phyloP scores from a whole-genome alignment of 2,113 vertebrate genomes.

The Bubo scandiacus region DNA sequence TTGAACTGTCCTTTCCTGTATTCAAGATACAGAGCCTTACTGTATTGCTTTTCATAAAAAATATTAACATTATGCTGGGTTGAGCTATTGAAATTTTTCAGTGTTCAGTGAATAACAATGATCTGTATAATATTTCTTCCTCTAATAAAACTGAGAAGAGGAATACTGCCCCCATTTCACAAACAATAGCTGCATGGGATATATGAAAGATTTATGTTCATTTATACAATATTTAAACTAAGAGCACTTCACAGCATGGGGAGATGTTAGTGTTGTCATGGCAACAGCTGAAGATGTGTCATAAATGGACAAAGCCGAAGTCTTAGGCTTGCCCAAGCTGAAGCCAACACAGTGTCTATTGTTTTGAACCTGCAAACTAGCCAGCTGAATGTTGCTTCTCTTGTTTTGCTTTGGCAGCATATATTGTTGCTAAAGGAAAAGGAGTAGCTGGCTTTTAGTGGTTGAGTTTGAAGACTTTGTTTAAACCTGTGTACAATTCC shows the following conservation, averaged over 20 bases:
- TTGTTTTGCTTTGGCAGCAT: not conserved
- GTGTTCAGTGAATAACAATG: slow-evolving; percentile 5
- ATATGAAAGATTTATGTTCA: slow-evolving; percentile 61
- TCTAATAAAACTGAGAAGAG: not conserved
- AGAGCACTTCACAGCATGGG: not conserved
- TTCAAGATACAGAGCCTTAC: not conserved
- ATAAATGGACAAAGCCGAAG: not conserved
- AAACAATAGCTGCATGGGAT: not conserved
- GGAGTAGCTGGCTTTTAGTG: not conserved
- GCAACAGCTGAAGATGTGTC: slow-evolving; percentile 40
- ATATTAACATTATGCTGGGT: slow-evolving; percentile 6
- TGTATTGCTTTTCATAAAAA: not conserved
- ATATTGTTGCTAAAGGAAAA: not conserved
- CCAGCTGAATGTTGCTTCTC: not conserved
- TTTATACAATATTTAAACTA: slow-evolving; percentile 61
- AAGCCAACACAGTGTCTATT: not conserved
- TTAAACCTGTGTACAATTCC: not conserved
- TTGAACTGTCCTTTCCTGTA: not conserved
- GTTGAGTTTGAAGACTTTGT: not conserved
- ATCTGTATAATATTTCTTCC: not conserved
- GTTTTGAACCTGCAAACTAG: not conserved
- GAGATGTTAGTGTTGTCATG: slow-evolving; percentile 59
- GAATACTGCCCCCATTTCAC: not conserved
- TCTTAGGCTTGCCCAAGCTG: not conserved
- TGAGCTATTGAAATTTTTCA: slow-evolving; percentile 54